Base-by-base conservation (phyloP, 2,888 invertebrate species). In the Hemistola chrysoprasaria region DNA sequence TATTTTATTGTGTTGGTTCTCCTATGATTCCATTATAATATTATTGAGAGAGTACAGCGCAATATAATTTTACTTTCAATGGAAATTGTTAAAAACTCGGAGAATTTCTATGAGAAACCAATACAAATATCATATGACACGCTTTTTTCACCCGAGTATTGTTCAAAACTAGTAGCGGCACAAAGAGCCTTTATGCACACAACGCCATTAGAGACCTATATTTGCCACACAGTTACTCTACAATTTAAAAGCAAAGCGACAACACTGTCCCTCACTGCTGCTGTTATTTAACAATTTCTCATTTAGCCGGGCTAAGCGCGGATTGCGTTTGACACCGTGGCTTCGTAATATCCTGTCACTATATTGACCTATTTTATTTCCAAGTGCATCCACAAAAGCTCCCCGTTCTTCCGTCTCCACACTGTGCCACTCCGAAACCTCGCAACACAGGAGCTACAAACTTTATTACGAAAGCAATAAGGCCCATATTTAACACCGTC, bases 321-420 rank as follows among this genome's bases (percentile, higher is more conserved):
- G 76, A 62, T 82, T 82, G 82, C 70, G 65, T 66, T 67, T 79
- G 85, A 81, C 83, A 62, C 56, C 68, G 81, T 60, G 79, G 81
- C 72, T 80, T 71, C 70, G 84, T 79, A 87, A 87, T 87, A 85
- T 87, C 86, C 86, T 83, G 86, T 76, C 74, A 67, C 65, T 63
- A 59, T 64, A 67, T 62, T 71, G 78, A 76, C 78, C 80, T 65
- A 70, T 69, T 75, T 76, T 65, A 70, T 69, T 75, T 76, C 69
- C 63, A 63, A 59, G 52, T 57, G 54, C 53, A 51, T 56, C 50
- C 56, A 55, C 63, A 47, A 49, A 40, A 47, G 58, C 67, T 56
- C 39, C 45, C 34, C 37, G 47, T 42, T 47, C 47, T 40, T 34
- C 28, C 36, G 36, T 36, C 48, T 33, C 40, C 22, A 35, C 24